Conservation (phyloP, 1,140 invertebrate species). For the Odontomachus brunneus region DNA sequence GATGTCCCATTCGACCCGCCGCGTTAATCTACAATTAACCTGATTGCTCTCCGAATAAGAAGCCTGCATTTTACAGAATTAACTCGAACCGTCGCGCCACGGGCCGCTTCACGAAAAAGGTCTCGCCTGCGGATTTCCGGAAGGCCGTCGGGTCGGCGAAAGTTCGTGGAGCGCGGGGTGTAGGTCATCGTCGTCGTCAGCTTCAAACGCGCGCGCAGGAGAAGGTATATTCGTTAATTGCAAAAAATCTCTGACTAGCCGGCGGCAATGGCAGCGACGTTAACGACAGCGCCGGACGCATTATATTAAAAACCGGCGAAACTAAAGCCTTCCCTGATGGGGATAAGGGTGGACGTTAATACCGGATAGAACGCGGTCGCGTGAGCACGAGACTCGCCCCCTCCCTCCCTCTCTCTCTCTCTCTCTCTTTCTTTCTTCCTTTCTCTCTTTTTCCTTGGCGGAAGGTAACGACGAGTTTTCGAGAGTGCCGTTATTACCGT, state of each 20-base stretch:
- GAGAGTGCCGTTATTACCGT: slow-evolving; percentile 64
- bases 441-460: background rate
- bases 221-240: slow-evolving; percentile 38
- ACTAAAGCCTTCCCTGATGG: background rate
- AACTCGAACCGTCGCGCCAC: background rate
- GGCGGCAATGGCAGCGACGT: too few relatives aligned
- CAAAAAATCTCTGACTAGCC: slow-evolving; percentile 8
- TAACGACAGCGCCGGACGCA: too few relatives aligned
- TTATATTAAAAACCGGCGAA: slow-evolving; percentile 27
- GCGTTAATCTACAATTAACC: slow-evolving; percentile 11
- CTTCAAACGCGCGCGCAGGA: slow-evolving; percentile 2
- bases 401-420: background rate
- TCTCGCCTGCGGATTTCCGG: slow-evolving; percentile 14
- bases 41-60: slow-evolving; percentile 1
- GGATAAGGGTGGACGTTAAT: slow-evolving; percentile 8
- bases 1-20: background rate
- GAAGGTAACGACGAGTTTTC: slow-evolving; percentile 39
- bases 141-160: background rate
- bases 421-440: background rate
- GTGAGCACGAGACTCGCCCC: background rate
- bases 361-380: background rate
- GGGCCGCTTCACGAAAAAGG: background rate
- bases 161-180: background rate
- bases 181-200: background rate
- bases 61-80: slow-evolving; percentile 32